Conservation (phyloP, 2,888 invertebrate species). For the Pachymerium ferrugineum region DNA sequence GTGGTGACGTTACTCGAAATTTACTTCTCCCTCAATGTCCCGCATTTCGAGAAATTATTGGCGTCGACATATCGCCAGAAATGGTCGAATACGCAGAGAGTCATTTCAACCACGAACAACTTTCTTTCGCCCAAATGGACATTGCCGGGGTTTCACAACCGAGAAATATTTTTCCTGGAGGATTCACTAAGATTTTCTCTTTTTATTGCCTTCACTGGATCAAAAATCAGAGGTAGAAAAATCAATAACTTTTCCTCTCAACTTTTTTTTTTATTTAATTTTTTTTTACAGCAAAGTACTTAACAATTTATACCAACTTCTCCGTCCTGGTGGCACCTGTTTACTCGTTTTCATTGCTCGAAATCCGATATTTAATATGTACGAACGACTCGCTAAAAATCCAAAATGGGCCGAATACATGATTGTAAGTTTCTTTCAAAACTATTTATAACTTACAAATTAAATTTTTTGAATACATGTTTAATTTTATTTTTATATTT, state of each 20-base stretch:
- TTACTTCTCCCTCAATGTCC: constrained; percentile 55
- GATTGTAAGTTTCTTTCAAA: constrained; percentile 46
- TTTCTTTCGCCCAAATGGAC: constrained; percentile 48
- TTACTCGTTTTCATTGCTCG: constrained; percentile 63
- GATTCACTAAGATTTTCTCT: constrained; percentile 65
- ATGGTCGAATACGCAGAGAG: constrained; percentile 64
- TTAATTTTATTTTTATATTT: constrained; percentile 30
- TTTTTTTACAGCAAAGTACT: constrained; percentile 56
- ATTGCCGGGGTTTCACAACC: constrained; percentile 50
- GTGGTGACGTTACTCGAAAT: constrained; percentile 63
- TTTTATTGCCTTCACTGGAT: constrained; percentile 78
- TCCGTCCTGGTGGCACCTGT: constrained; percentile 64
- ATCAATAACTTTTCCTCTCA: not conserved
- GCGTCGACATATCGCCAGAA: constrained; percentile 63
- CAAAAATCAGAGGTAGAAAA: constrained; percentile 59
- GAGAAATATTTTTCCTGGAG: constrained; percentile 39
- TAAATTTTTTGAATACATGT: not conserved
- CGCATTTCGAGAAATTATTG: constrained; percentile 49
- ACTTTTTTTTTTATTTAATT: too few relatives aligned
- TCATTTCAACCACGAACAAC: constrained; percentile 51
- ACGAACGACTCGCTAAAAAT: constrained; percentile 56
- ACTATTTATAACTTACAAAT: not conserved
- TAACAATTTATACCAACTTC: constrained; percentile 59
- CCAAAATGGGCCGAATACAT: constrained; percentile 61
- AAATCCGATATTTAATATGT: constrained; percentile 64